Evolutionary conservation across 1,140 invertebrate genomes (phyloP).

Genomic region (Probaryconus sp.): DNA sequence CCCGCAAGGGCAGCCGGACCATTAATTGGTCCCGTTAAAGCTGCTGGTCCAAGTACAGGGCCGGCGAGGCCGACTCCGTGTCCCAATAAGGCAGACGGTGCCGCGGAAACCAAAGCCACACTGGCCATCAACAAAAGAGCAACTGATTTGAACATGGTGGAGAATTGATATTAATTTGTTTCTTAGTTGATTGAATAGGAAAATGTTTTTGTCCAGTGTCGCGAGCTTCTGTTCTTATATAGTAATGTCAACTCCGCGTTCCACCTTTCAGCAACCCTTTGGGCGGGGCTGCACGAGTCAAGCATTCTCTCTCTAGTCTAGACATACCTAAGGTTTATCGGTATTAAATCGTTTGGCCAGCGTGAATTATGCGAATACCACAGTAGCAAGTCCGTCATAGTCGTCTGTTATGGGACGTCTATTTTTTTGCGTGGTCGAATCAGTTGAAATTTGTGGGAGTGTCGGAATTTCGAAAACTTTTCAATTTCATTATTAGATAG

Average conservation of each 20-base stretch:
- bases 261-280: conserved; percentile 68
- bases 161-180: conserved; percentile 13
- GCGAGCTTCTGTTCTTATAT: conserved; percentile 69
- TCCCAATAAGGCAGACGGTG: conserved; percentile 67
- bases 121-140: conserved; percentile 64
- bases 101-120: conserved; percentile 66
- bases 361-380: conserved; percentile 62
- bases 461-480: conserved; percentile 19
- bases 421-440: conserved; percentile 27
- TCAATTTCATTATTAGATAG: no score
- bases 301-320: conserved; percentile 68
- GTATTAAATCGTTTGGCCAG: conserved; percentile 59
- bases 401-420: conserved; percentile 51
- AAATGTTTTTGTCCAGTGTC: conserved; percentile 66
- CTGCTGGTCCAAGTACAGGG: conserved; percentile 66
- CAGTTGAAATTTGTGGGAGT: conserved; percentile 11
- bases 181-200: conserved; percentile 49
- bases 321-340: conserved; percentile 67
- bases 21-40: conserved; percentile 65
- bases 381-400: conserved; percentile 54
- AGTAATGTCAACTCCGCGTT: conserved; percentile 57
- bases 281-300: conserved; percentile 73
- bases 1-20: conserved; percentile 69
- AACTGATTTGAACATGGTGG: conserved; percentile 66
- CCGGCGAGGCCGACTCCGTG: conserved; percentile 65